Percentiles rank a stretch among this genome's conserved stretches.
Evolutionary conservation across 2,113 vertebrate genomes (phyloP).

Genomic region (Sisor rabdophorus): DNA sequence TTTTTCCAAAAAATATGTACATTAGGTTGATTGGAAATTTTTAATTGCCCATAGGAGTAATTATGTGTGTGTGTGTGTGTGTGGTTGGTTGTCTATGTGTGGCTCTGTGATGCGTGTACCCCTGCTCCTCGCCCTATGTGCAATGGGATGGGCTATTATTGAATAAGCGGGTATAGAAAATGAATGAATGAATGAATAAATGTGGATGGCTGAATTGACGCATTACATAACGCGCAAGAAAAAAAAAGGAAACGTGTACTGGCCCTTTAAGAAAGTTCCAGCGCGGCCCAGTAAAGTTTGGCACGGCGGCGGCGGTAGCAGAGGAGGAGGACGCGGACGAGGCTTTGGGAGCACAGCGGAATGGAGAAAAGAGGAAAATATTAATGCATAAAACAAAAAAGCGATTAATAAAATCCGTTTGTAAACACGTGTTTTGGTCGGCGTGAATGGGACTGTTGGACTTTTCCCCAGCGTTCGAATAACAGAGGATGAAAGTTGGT

Average conservation of each 20-base stretch:
- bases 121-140: no score
- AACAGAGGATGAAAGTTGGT: conserved; percentile 25
- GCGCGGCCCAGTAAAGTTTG: conserved; percentile 55
- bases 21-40: no score
- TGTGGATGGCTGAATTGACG: no score
- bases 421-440: background rate
- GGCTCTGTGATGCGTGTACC: no score
- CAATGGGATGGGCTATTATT: no score
- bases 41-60: no score
- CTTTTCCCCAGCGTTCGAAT: background rate
- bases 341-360: conserved; percentile 28
- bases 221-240: background rate
- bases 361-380: conserved; percentile 30
- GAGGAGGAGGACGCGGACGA: background rate
- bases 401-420: background rate
- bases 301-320: conserved; percentile 25
- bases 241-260: conserved; percentile 34
- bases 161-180: no score
- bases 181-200: no score
- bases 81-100: no score
- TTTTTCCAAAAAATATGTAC: no score
- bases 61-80: no score
- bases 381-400: conserved; percentile 8
- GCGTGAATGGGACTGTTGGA: background rate
- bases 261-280: conserved; percentile 72